Base-by-base conservation (phyloP, 2,113 vertebrate genomes). In the human region DNA sequence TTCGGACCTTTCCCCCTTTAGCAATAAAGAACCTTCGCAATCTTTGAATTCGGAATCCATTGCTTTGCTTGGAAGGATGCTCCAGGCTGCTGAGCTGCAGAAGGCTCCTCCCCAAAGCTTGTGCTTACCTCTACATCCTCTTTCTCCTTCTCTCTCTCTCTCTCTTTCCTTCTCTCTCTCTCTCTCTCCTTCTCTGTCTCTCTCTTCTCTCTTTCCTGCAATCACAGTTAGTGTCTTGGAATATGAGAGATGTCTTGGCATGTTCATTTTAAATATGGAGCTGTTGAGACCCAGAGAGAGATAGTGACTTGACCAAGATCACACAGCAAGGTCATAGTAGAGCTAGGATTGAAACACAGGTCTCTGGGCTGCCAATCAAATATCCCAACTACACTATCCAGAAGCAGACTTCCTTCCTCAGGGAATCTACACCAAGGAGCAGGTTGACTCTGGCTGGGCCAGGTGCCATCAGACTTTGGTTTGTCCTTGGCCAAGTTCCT, bases 21-120 rank as follows among this genome's bases (percentile, higher is more conserved):
- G 98, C 98, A 97, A 98, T 98, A 98, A 98, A 98, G 98, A 98
- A 98, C 95, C 95, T 97, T 18, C 95, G 23, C 11, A 35, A 96
- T 97, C 96, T 98, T 98, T 96, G 96, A 92, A 98, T 98, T 98
- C 97, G 59, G 90, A 89, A 97, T 96, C 96, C 97, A 66, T 98
- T 98, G 64, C 81, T 68, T 82, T 81, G 92, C 81, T 94, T 25
- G 80, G 89, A 97, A 97, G 96, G 59, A 90, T 89, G 89, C 48
- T 89, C 59, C 10, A 72, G 59, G 82, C 86, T 0, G 4, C 94
- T 8, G 81, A 84, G 2, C 72, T 57, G 90, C 48, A 68, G 52
- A 72, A 73, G 61, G 35, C 4, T 59, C 93, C 93, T 94, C 48
- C 76, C 85, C 84, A 89, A 90, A 97, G 89, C 45, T 78, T 23